These are phyloP conservation scores for Sebastes umbrosus DNA, from an alignment of 2,797 vertebrate species.

Conservation along the genomic window DNA sequence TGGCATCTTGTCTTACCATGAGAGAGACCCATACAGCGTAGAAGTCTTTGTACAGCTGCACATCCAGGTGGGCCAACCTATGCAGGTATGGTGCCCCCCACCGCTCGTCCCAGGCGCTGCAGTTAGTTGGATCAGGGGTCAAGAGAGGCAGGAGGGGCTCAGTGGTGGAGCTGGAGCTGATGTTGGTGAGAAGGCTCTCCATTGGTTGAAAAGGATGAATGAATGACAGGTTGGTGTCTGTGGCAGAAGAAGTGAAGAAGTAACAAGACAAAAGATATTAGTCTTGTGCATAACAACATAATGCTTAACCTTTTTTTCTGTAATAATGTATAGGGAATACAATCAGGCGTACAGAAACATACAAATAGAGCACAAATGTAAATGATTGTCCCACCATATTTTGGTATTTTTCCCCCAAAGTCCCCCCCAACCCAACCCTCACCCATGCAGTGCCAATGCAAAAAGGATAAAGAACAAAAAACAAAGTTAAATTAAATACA, in stretches of 20 bases:
- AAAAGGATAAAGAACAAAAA: not conserved
- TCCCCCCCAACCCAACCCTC: too few species aligned
- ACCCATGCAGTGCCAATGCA: too few species aligned
- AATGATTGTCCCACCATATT: too few species aligned
- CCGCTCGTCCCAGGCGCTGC: constrained; percentile 58
- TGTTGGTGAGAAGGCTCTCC: constrained; percentile 48
- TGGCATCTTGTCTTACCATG: constrained; percentile 67
- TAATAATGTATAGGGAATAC: too few species aligned
- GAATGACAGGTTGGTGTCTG: not conserved
- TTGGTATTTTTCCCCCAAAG: too few species aligned
- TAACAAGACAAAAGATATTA: not conserved
- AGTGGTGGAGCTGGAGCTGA: constrained; percentile 9
- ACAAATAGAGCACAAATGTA: too few species aligned
- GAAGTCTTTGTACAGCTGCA: constrained; percentile 83
- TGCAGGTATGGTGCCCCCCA: constrained; percentile 78
- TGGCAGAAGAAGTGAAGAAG: not conserved
- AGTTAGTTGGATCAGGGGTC: constrained; percentile 46
- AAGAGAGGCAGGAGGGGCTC: not conserved
- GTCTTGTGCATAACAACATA: not conserved
- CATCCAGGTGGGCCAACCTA: constrained; percentile 83
- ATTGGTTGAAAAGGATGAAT: constrained; percentile 31
- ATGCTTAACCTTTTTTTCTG: not conserved
- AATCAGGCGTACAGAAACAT: too few species aligned
- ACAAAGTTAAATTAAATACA: too few species aligned
- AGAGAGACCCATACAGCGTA: constrained; percentile 88